A percentile compares a stretch with the other conserved stretches of the same genome.
These are phyloP conservation scores for Sciaenops ocellatus DNA, from an alignment of 2,797 vertebrate genomes.

Conservation along the genomic window DNA sequence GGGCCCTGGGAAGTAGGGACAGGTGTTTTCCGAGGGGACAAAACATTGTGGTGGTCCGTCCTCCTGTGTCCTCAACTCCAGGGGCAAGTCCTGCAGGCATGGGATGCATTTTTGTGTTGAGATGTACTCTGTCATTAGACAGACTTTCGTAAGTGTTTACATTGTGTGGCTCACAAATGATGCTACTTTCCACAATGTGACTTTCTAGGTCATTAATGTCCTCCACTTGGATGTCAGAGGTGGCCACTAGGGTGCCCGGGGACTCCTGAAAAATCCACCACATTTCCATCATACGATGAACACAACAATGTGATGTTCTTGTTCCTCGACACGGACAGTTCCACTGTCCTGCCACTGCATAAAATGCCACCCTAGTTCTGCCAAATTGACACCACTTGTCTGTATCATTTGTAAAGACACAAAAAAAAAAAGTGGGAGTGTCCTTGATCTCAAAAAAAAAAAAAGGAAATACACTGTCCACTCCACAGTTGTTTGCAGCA, in stretches of 20 bases:
- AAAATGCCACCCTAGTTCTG: slow-evolving; percentile 15
- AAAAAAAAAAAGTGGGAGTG: background rate
- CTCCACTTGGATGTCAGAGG: background rate
- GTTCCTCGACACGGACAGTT: no score
- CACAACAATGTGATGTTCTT: slow-evolving; percentile 13
- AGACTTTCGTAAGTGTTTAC: background rate
- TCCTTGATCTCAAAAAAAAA: background rate
- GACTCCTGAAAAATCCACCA: slow-evolving; percentile 47
- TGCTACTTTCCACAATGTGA: background rate
- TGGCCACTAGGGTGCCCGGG: background rate
- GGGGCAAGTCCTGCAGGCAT: background rate
- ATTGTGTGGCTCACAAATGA: background rate
- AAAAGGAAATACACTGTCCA: slow-evolving; percentile 12
- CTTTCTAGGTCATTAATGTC: slow-evolving; percentile 28
- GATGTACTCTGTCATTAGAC: slow-evolving; percentile 14
- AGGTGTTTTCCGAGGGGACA: slow-evolving; percentile 23
- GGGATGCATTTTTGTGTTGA: slow-evolving; percentile 18
- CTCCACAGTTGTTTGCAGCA: background rate
- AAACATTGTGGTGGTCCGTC: background rate
- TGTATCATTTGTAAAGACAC: slow-evolving; percentile 33
- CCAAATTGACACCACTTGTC: slow-evolving; percentile 40
- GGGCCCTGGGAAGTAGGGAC: slow-evolving; percentile 38
- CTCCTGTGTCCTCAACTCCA: accelerated
- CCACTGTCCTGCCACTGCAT: slow-evolving; percentile 22
- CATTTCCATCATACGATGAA: background rate